Conservation (phyloP, 2,888 invertebrate genomes). For the Miltochrista miniata region DNA sequence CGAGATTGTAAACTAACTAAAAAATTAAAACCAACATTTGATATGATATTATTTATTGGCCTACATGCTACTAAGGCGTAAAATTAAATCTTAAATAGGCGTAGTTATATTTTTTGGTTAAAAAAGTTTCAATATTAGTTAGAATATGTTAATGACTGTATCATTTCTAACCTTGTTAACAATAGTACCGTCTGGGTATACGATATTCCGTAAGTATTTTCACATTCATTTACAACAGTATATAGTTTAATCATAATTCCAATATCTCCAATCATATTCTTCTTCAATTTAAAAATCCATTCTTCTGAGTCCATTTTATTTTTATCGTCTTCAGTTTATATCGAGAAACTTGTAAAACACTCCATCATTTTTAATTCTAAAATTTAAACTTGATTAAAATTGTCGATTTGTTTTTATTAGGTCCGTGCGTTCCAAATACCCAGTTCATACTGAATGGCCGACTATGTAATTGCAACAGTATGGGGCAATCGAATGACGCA, state of each 20-base stretch:
- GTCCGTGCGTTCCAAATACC: slow-evolving; percentile 65
- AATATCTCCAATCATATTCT: neutral
- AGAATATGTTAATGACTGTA: slow-evolving; percentile 56
- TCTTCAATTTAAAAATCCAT: neutral
- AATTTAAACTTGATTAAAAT: neutral
- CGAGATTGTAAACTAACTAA: neutral
- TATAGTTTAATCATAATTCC: neutral
- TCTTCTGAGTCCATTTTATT: neutral
- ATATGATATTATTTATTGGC: slow-evolving; percentile 18
- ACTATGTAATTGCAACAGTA: slow-evolving; percentile 59
- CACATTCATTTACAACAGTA: neutral
- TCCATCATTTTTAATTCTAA: neutral
- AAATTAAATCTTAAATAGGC: slow-evolving; percentile 34
- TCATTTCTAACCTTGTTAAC: slow-evolving; percentile 53
- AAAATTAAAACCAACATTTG: slow-evolving; percentile 12
- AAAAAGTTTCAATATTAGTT: slow-evolving; percentile 33
- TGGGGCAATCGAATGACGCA: slow-evolving; percentile 57
- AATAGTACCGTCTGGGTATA: slow-evolving; percentile 39
- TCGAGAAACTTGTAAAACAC: neutral
- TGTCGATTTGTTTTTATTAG: slow-evolving; percentile 34
- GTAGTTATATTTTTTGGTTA: slow-evolving; percentile 30
- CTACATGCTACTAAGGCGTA: slow-evolving; percentile 32
- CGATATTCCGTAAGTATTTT: slow-evolving; percentile 49
- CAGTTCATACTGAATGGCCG: slow-evolving; percentile 59
- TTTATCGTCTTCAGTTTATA: neutral